Evolutionary conservation across 2,888 invertebrate species (phyloP).

Genomic region (Luperina nickerlii): DNA sequence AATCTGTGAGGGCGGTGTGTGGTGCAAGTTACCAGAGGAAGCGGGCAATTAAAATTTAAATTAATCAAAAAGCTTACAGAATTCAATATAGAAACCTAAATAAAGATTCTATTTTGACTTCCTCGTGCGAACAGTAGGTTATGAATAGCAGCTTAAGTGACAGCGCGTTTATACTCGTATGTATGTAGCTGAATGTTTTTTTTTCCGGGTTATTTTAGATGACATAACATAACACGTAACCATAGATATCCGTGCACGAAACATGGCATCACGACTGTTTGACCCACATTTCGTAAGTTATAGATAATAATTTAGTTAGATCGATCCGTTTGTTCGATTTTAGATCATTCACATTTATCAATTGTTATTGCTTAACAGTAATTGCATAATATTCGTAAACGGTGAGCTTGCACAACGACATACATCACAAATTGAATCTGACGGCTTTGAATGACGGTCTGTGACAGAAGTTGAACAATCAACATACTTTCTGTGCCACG

Average conservation of each 20-base stretch:
- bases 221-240: neutral
- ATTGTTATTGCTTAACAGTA: neutral
- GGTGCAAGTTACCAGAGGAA: slow-evolving; percentile 7
- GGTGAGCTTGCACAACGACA: neutral
- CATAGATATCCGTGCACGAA: too few relatives aligned
- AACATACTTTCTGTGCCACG: neutral
- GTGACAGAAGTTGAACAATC: neutral
- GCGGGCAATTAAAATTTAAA: neutral
- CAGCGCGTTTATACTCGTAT: neutral
- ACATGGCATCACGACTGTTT: neutral
- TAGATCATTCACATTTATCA: neutral
- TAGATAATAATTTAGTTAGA: neutral
- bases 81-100: neutral
- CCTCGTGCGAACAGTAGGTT: neutral
- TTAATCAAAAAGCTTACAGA: neutral
- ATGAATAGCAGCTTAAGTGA: neutral
- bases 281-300: neutral
- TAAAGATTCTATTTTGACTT: neutral
- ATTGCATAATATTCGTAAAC: neutral
- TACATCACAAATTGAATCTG: neutral
- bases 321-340: neutral
- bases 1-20: slow-evolving; percentile 41
- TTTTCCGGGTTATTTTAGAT: neutral
- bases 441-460: neutral
- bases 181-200: neutral